Percentiles rank a stretch among this genome's conserved stretches.
phyloP scores from a whole-genome alignment of 2,888 invertebrate species.

The Caradrina clavipalpis region DNA sequence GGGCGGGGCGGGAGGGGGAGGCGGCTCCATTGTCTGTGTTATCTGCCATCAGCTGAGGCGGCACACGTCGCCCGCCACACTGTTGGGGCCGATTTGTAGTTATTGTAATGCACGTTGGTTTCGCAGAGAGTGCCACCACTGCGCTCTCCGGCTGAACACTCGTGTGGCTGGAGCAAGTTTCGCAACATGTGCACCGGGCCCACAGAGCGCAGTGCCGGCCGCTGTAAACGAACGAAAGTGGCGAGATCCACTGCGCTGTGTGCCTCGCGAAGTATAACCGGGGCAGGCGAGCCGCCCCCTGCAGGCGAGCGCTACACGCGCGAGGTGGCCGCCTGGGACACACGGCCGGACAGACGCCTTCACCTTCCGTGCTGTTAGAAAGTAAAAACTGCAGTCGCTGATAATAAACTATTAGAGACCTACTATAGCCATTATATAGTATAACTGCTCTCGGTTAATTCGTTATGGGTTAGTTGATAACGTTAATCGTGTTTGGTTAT shows the following conservation, averaged over 20 bases:
- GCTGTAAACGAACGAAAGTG: constrained; percentile 17
- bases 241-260: constrained; percentile 3
- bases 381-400: constrained; percentile 27
- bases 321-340: constrained; percentile 1
- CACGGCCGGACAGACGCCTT: neutral
- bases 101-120: no score
- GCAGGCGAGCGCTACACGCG: no score
- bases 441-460: constrained; percentile 16
- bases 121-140: no score
- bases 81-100: no score
- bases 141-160: no score
- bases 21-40: constrained; percentile 46
- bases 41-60: constrained; percentile 47
- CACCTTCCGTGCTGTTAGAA: constrained; percentile 10
- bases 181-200: constrained; percentile 39
- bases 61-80: neutral
- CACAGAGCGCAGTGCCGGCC: constrained; percentile 29
- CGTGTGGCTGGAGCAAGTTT: constrained; percentile 7
- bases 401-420: neutral
- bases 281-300: neutral
- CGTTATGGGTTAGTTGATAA: constrained; percentile 17
- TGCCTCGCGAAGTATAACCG: neutral
- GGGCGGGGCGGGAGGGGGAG: neutral
- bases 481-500: constrained; percentile 12
- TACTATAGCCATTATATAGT: neutral